phyloP scores from a whole-genome alignment of 2,797 vertebrate genomes.

The Nyctalus aviator region DNA sequence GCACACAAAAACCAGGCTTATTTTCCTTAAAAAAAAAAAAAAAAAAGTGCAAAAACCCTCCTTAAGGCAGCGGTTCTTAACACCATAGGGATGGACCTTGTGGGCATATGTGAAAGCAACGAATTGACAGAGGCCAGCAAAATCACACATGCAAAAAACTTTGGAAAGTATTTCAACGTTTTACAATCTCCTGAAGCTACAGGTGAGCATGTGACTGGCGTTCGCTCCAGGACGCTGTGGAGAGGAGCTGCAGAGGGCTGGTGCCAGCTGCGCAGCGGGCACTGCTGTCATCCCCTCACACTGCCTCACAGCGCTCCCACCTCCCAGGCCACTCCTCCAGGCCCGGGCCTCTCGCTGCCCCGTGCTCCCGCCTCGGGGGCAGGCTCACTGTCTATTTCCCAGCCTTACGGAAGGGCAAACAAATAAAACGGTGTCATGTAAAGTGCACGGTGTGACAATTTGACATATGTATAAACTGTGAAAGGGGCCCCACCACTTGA shows the following conservation, averaged over 20 bases:
- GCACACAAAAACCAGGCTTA: neutral
- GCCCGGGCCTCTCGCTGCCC: neutral
- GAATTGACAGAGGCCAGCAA: neutral
- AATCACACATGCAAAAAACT: neutral
- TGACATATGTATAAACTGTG: neutral
- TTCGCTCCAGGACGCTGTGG: neutral
- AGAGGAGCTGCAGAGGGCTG: neutral
- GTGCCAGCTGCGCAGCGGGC: too few relatives aligned
- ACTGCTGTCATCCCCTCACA: too few relatives aligned
- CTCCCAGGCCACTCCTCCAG: neutral
- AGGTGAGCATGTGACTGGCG: neutral
- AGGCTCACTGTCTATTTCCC: neutral
- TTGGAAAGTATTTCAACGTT: neutral
- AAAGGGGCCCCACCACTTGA: neutral
- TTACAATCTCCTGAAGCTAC: neutral
- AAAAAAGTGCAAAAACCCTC: neutral
- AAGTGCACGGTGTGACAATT: neutral
- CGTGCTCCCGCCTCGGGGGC: neutral
- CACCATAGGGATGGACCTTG: neutral
- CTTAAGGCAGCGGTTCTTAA: neutral
- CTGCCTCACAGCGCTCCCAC: neutral
- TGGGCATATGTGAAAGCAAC: neutral
- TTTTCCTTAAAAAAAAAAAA: neutral
- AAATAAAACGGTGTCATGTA: neutral
- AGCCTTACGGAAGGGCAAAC: neutral